phyloP scores from a whole-genome alignment of 2,113 vertebrate species.

The Callipepla californica region DNA sequence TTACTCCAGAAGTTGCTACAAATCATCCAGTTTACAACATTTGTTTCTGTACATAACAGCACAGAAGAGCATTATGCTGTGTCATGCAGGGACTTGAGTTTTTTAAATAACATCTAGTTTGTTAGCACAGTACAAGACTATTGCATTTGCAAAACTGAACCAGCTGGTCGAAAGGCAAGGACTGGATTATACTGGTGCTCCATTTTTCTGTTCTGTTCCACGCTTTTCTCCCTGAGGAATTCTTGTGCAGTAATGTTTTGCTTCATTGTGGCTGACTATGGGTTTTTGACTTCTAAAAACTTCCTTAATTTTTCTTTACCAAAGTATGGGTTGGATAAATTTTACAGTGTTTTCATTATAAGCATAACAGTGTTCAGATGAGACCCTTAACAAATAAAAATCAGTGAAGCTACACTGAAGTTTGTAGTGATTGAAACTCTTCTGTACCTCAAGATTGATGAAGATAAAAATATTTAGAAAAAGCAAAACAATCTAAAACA shows the following conservation, averaged over 20 bases:
- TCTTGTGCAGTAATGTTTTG: background rate
- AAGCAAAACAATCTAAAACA: background rate
- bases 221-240: background rate
- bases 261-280: background rate
- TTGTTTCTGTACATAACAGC: background rate
- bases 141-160: background rate
- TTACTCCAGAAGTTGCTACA: background rate
- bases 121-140: background rate
- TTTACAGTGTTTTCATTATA: background rate
- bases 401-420: background rate
- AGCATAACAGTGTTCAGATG: background rate
- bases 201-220: background rate
- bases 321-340: background rate
- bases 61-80: background rate
- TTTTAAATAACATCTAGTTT: background rate
- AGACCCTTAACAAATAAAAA: background rate
- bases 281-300: background rate
- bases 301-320: background rate
- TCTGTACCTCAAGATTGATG: background rate
- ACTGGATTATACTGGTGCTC: background rate
- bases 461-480: background rate
- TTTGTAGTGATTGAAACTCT: background rate
- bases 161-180: constrained; percentile 4
- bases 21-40: background rate
- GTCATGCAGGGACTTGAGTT: background rate